A percentile compares a stretch with the other conserved stretches of the same genome.
Conservation (phyloP, 2,888 invertebrate species). For the Tribolium freemani region DNA sequence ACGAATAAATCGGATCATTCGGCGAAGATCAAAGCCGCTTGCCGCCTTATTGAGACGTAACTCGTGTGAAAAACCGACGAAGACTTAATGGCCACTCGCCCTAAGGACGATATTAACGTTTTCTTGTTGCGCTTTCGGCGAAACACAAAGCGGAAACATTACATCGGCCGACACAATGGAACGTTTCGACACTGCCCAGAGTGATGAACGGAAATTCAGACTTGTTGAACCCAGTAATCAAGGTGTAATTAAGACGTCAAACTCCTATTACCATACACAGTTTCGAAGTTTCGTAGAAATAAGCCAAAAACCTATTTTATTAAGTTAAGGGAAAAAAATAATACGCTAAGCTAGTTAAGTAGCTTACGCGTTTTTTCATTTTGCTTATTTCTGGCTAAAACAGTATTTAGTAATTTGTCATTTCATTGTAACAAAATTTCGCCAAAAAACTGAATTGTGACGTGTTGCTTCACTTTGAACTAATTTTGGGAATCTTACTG, state of each 20-base stretch:
- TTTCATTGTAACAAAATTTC: too few relatives aligned
- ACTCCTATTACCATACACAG: background rate
- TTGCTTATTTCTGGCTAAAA: too few relatives aligned
- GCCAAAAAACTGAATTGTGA: too few relatives aligned
- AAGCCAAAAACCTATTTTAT: too few relatives aligned
- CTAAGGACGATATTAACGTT: conserved; percentile 22
- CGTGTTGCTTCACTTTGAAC: too few relatives aligned
- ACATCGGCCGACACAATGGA: conserved; percentile 16
- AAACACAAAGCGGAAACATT: conserved; percentile 36
- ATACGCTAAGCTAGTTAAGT: too few relatives aligned
- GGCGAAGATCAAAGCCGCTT: conserved; percentile 56
- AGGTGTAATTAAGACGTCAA: background rate
- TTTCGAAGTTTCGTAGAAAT: too few relatives aligned
- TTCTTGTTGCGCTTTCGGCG: conserved; percentile 16
- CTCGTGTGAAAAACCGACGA: conserved; percentile 53
- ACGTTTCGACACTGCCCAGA: conserved; percentile 8
- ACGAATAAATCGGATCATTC: conserved; percentile 56
- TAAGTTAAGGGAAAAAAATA: too few relatives aligned
- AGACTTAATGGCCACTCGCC: conserved; percentile 7
- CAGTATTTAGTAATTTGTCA: too few relatives aligned
- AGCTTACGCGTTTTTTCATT: too few relatives aligned
- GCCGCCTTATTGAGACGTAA: conserved; percentile 61
- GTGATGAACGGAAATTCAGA: background rate
- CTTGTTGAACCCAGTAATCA: background rate
- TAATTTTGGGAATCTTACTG: too few relatives aligned